Percentiles rank a stretch among this genome's conserved stretches.
Conservation (phyloP, 2,888 invertebrate species). For the Melangyna quadrimaculata region DNA sequence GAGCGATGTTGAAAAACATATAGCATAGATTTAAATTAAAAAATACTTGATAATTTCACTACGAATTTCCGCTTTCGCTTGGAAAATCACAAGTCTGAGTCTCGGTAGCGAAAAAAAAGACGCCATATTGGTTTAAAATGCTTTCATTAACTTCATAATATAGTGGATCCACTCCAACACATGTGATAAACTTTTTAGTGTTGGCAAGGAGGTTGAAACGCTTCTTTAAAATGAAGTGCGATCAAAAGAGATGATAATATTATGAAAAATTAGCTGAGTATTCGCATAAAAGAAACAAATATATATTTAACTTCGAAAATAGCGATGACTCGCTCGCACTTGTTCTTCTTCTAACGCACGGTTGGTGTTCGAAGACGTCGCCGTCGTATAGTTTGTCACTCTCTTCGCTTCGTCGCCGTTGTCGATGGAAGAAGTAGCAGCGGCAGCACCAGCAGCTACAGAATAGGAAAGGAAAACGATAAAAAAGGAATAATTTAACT, state of each 20-base stretch:
- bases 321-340: slow-evolving; percentile 35
- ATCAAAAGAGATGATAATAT: slow-evolving; percentile 26
- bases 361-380: slow-evolving; percentile 28
- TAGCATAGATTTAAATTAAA: neutral
- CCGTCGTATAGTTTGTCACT: slow-evolving; percentile 57
- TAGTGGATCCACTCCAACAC: slow-evolving; percentile 21
- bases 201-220: neutral
- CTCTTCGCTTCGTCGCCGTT: slow-evolving; percentile 66
- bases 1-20: neutral
- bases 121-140: slow-evolving; percentile 66
- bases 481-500: slow-evolving; percentile 55
- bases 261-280: slow-evolving; percentile 16
- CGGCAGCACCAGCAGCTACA: slow-evolving; percentile 25
- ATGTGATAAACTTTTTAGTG: slow-evolving; percentile 8
- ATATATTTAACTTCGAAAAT: slow-evolving; percentile 38
- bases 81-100: slow-evolving; percentile 23
- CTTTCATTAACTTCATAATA: slow-evolving; percentile 19
- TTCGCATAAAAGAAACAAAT: slow-evolving; percentile 31
- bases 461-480: slow-evolving; percentile 48
- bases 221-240: slow-evolving; percentile 20
- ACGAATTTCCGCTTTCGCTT: slow-evolving; percentile 11
- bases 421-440: slow-evolving; percentile 66
- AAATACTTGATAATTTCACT: neutral
- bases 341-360: slow-evolving; percentile 38
- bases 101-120: slow-evolving; percentile 46